Evolutionary conservation across 2,888 invertebrate species (phyloP), one percentile per base, ranked within the genome.

Genomic region (Aromia moschata): DNA sequence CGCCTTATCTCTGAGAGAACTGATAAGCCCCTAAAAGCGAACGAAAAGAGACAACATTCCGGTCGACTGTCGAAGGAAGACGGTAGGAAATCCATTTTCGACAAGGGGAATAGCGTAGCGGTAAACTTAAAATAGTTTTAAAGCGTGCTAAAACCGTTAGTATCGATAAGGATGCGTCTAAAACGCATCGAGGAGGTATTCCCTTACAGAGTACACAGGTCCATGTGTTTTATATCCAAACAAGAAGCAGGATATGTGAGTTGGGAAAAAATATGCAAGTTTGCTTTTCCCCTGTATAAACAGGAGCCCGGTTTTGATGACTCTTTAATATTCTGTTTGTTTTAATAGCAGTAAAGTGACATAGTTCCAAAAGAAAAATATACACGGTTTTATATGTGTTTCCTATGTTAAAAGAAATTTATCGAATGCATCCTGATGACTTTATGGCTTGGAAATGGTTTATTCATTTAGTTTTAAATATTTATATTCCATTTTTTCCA

Each of bases 91-190:
- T 31, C 31, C 31, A 43, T 43, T 43, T 43, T 31, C 45, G 4
- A 31, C 41, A 52, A 46, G 55, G 59, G 60, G n/a, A n/a, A n/a
- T n/a, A n/a, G n/a, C n/a, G 55, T 60, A 40, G 47, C 53, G 53
- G 56, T 25, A 11, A 18, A 53, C 56, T 62, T 55, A 52, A 62
- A 62, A 62, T 62, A 62, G 58, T 44, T 62, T 54, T 40, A 63
- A 60, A 55, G 63, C 52, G 60, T 63, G 63, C 63, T 63, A 60
- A 63, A 60, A 58, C 60, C 55, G 63, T 63, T 60, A 63, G 37
- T 55, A 58, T 57, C 60, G 58, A 63, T 58, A 63, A 63, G 57
- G 52, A 60, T 44, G 55, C 15, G 31, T 53, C 43, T 53, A 53
- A 53, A 43, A 43, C 18, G 12, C 16, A 11, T 47, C 16, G 17